These are phyloP conservation scores for Sipunculus nudus DNA, from an alignment of 2,888 invertebrate genomes.

Conservation along the genomic window DNA sequence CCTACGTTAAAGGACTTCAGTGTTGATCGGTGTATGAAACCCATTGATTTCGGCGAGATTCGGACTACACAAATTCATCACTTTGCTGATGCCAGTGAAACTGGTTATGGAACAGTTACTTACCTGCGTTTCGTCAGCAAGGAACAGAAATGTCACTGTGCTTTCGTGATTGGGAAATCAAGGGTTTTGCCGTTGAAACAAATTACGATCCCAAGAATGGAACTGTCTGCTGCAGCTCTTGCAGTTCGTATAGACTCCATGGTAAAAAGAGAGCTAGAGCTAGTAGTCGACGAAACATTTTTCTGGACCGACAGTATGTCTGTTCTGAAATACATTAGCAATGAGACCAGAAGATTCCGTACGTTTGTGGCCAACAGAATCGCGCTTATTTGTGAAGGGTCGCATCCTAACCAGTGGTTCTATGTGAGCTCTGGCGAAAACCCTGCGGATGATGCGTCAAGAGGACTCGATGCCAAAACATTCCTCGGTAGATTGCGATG, in stretches of 20 bases:
- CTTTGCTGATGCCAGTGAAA: conserved; percentile 22
- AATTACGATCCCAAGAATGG: conserved; percentile 20
- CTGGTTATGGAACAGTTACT: conserved; percentile 22
- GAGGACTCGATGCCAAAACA: conserved; percentile 30
- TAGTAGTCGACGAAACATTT: neutral
- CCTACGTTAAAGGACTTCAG: neutral
- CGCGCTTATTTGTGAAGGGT: conserved; percentile 32
- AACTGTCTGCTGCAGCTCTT: conserved; percentile 20
- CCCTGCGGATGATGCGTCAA: conserved; percentile 52
- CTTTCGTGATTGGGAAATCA: conserved; percentile 18
- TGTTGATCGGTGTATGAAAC: neutral
- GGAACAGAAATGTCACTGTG: conserved; percentile 9
- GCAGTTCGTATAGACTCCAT: conserved; percentile 11
- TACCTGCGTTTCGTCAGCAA: conserved; percentile 9
- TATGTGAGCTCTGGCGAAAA: conserved; percentile 46
- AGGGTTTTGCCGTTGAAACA: conserved; percentile 18
- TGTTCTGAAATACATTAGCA: conserved; percentile 22
- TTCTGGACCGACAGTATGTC: conserved; percentile 30
- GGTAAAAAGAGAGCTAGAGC: conserved; percentile 16
- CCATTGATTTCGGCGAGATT: neutral
- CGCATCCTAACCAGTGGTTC: conserved; percentile 35
- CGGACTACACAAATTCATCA: conserved; percentile 10
- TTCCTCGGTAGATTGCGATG: conserved; percentile 22
- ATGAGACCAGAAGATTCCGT: conserved; percentile 41
- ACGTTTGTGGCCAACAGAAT: conserved; percentile 47